phyloP scores from a whole-genome alignment of 2,888 invertebrate species.

The Eristalinus aeneus region DNA sequence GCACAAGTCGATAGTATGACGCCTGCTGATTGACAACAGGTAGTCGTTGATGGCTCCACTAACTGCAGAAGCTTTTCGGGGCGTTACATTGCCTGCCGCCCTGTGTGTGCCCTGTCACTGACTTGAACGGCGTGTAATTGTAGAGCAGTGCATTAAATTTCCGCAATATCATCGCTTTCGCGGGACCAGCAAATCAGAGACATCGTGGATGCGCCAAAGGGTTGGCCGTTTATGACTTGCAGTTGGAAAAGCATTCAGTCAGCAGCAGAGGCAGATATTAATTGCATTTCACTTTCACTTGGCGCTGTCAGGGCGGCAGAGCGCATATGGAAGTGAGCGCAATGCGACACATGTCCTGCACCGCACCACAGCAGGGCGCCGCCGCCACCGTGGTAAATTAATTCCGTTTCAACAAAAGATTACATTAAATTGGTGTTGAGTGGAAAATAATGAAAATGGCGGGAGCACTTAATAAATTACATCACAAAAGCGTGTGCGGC shows the following conservation, averaged over 20 bases:
- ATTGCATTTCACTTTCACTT: slow-evolving; percentile 62
- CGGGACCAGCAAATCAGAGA: slow-evolving; percentile 10
- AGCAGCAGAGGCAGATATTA: not conserved
- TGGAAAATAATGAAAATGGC: slow-evolving; percentile 46
- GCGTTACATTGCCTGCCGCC: not conserved
- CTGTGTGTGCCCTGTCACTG: not conserved
- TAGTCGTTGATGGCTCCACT: slow-evolving; percentile 4
- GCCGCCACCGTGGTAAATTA: slow-evolving; percentile 28
- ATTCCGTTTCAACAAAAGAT: slow-evolving; percentile 48
- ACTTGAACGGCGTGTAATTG: slow-evolving; percentile 36
- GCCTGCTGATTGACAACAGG: slow-evolving; percentile 69
- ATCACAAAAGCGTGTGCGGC: not conserved
- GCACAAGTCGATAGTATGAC: slow-evolving; percentile 51
- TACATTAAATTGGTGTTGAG: slow-evolving; percentile 54
- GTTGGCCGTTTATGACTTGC: not conserved
- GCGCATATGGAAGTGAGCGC: not conserved
- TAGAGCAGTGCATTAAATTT: slow-evolving; percentile 57
- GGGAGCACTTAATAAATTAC: slow-evolving; percentile 13
- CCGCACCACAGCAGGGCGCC: not conserved
- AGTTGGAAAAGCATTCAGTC: not conserved
- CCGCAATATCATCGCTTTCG: slow-evolving; percentile 62
- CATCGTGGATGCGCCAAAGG: not conserved
- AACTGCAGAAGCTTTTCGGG: not conserved
- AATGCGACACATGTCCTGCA: slow-evolving; percentile 34
- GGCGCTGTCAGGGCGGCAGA: not conserved